These are phyloP conservation scores for Athripsodes cinereus DNA, from an alignment of 2,888 invertebrate genomes.

Conservation along the genomic window DNA sequence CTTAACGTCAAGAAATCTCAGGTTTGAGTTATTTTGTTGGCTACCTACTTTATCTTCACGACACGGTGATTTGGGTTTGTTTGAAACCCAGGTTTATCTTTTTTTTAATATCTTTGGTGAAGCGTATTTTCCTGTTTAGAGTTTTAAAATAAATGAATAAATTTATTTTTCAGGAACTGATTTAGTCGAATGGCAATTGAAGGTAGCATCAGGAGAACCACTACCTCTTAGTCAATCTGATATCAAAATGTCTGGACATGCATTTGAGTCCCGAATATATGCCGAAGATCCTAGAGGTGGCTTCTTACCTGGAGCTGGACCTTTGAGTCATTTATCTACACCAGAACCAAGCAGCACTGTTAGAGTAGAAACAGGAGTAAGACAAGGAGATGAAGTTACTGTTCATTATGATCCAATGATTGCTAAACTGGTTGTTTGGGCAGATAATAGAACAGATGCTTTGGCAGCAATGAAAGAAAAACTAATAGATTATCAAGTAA, in stretches of 20 bases:
- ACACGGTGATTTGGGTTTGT: too few species aligned
- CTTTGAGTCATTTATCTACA: slow-evolving; percentile 66
- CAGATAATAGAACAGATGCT: slow-evolving; percentile 73
- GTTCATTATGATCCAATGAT: slow-evolving; percentile 99
- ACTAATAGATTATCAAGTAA: slow-evolving; percentile 79
- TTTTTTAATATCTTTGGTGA: too few species aligned
- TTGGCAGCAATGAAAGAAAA: slow-evolving; percentile 69
- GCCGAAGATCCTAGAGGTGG: slow-evolving; percentile 81
- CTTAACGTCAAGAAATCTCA: too few species aligned
- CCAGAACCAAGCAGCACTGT: slow-evolving; percentile 61
- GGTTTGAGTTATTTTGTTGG: too few species aligned
- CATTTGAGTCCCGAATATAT: slow-evolving; percentile 95
- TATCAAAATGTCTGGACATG: slow-evolving; percentile 74
- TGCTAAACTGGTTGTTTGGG: slow-evolving; percentile 97
- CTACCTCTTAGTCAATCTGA: slow-evolving; percentile 77
- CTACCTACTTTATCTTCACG: too few species aligned
- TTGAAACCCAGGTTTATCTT: too few species aligned
- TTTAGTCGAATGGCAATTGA: slow-evolving; percentile 96
- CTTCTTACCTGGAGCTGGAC: slow-evolving; percentile 93
- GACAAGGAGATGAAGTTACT: slow-evolving; percentile 90
- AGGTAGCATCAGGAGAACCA: slow-evolving; percentile 82
- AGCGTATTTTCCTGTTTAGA: too few species aligned
- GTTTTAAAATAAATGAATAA: too few species aligned
- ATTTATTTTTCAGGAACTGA: slow-evolving; percentile 58
- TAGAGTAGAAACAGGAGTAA: slow-evolving; percentile 84